phyloP scores from a whole-genome alignment of 1,140 invertebrate species.

The Metaphire vulgaris region DNA sequence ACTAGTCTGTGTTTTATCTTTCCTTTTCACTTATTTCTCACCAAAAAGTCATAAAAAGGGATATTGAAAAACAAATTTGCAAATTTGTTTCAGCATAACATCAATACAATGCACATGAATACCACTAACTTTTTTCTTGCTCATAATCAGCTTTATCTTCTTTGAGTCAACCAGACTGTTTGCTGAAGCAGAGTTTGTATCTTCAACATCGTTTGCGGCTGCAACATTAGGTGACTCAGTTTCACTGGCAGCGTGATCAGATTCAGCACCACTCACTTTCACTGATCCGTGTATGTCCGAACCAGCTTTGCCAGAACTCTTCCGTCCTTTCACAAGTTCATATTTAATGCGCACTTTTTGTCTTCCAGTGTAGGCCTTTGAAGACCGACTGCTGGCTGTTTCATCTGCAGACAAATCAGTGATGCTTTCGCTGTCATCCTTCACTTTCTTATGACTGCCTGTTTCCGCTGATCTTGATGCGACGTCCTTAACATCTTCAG shows the following conservation, averaged over 20 bases:
- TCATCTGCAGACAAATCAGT: not conserved
- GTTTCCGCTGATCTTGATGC: too few relatives aligned
- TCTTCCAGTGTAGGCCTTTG: not conserved
- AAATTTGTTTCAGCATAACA: too few relatives aligned
- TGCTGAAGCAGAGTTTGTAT: too few relatives aligned
- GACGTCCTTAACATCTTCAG: too few relatives aligned
- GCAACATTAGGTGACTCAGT: too few relatives aligned
- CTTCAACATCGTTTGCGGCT: too few relatives aligned
- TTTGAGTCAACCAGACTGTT: not conserved
- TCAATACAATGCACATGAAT: too few relatives aligned
- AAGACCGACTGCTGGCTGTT: not conserved
- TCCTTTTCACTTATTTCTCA: too few relatives aligned
- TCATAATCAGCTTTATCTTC: not conserved
- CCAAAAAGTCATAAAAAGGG: too few relatives aligned
- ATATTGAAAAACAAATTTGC: too few relatives aligned
- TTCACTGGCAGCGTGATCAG: not conserved
- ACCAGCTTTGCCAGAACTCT: not conserved
- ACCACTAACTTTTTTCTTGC: not conserved
- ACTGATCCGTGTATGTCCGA: not conserved
- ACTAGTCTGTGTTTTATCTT: too few relatives aligned
- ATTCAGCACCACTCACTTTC: not conserved
- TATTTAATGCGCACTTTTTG: not conserved
- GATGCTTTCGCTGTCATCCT: not conserved
- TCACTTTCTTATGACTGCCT: not conserved
- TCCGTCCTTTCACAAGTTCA: not conserved